Conservation (phyloP, 1,140 invertebrate genomes). For the Adelges cooleyi region DNA sequence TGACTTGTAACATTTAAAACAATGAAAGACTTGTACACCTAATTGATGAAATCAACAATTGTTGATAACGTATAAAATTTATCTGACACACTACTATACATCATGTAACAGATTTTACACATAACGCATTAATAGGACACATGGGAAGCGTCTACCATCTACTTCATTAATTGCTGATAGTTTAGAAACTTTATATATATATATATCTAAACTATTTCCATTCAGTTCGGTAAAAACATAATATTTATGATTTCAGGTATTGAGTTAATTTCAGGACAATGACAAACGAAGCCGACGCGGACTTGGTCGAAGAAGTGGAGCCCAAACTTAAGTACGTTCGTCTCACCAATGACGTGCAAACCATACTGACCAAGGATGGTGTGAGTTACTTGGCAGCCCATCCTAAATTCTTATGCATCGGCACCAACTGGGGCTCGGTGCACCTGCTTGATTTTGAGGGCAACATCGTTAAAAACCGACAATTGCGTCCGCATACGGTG, state of each 20-base stretch:
- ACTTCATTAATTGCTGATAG: no score
- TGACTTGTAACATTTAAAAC: no score
- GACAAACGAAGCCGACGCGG: slow-evolving; percentile 12
- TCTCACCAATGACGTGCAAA: slow-evolving; percentile 72
- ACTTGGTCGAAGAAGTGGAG: slow-evolving; percentile 55
- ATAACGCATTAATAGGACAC: no score
- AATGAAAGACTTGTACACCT: no score
- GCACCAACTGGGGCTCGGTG: slow-evolving; percentile 80
- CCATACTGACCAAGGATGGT: slow-evolving; percentile 76
- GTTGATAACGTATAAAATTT: no score
- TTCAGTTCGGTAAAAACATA: no score
- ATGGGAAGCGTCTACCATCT: no score
- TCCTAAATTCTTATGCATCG: slow-evolving; percentile 64
- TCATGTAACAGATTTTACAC: no score
- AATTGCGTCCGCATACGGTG: slow-evolving; percentile 66
- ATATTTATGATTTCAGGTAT: slow-evolving; percentile 3
- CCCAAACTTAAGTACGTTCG: slow-evolving; percentile 86
- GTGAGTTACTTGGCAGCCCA: slow-evolving; percentile 86
- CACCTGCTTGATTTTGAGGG: slow-evolving; percentile 88
- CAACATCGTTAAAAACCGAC: slow-evolving; percentile 62
- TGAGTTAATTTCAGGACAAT: not conserved
- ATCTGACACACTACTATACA: no score
- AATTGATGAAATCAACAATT: no score
- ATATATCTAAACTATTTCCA: no score
- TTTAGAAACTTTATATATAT: no score